A percentile compares a stretch with the other conserved stretches of the same genome.
These are phyloP conservation scores for Heliconius eleuchia DNA, from an alignment of 1,140 invertebrate genomes.

Conservation along the genomic window DNA sequence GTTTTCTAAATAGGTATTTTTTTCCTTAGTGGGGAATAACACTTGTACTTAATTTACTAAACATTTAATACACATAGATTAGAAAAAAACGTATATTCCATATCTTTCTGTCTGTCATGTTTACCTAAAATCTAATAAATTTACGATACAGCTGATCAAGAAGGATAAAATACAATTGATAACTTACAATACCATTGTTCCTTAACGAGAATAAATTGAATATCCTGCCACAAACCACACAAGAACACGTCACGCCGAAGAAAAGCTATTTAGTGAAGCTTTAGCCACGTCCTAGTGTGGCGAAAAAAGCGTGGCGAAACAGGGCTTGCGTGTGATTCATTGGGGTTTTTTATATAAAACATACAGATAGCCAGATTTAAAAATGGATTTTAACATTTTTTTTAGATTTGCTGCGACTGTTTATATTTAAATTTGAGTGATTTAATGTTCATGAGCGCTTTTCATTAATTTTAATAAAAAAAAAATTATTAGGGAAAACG, in stretches of 20 bases:
- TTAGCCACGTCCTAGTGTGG: conserved; percentile 42
- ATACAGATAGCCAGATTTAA: conserved; percentile 21
- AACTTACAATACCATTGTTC: conserved; percentile 52
- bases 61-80: neutral
- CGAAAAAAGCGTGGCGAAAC: conserved; percentile 65
- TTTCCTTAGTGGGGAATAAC: too few relatives aligned
- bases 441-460: too few relatives aligned
- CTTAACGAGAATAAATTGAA: conserved; percentile 66
- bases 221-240: conserved; percentile 42
- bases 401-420: too few relatives aligned
- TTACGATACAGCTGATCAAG: neutral
- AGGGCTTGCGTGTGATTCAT: conserved; percentile 50
- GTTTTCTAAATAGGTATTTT: too few relatives aligned
- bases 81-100: neutral
- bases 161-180: conserved; percentile 34
- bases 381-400: neutral
- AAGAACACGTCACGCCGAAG: conserved; percentile 27
- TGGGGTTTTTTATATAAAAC: conserved; percentile 39
- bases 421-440: too few relatives aligned
- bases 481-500: too few relatives aligned
- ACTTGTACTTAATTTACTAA: neutral
- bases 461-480: too few relatives aligned
- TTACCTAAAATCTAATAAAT: neutral
- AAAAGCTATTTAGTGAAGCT: conserved; percentile 31
- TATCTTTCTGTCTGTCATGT: neutral